Evolutionary conservation across 2,113 vertebrate genomes (phyloP), one percentile per base, ranked within the genome.

Genomic region (Clupea harengus): DNA sequence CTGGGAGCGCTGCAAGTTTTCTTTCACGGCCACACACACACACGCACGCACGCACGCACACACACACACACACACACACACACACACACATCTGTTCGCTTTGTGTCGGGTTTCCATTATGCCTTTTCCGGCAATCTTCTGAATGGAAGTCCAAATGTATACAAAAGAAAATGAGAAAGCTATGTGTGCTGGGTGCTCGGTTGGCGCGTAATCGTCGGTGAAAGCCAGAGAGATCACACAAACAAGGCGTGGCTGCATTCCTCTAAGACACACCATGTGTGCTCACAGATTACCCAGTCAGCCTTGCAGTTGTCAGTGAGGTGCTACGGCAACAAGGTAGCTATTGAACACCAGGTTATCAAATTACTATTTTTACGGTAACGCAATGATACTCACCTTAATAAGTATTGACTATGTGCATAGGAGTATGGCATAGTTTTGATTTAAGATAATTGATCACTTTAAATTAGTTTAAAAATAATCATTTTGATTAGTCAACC

Each of bases 1-100:
- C 18, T 22, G 0, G 6, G 17, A 54, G 52, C 52, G 17, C 52
- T 22, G 54, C 18, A 54, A 49, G 15, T 54, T 60, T 60, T 60
- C 20, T 60, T 60, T 22, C 18, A 4, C 54, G 20, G 17, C 18
- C 54, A 60, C 17, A 60, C 54, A 17, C 54, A 57, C 54, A 57
- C 54, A 57, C 54, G 3, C 54, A 57, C 5, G 18, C 54, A 57
- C 60, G 6, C n/a, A 67, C 64, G 28, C 64, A 72, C 64, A 72
- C 25, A 72, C n/a, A 72, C n/a, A 72, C 64, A 72, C 64, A 72
- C 64, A 72, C 64, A 72, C 67, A 75, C 67, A 75, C 67, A 75
- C 67, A 32, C n/a, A 28, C n/a, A 67, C 9, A 67, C 64, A 28
- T 28, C n/a, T 67, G 64, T 9, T 64, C 9, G 22, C 57, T 25